phyloP scores from a whole-genome alignment of 2,888 invertebrate genomes.

The Deroplatys truncata region DNA sequence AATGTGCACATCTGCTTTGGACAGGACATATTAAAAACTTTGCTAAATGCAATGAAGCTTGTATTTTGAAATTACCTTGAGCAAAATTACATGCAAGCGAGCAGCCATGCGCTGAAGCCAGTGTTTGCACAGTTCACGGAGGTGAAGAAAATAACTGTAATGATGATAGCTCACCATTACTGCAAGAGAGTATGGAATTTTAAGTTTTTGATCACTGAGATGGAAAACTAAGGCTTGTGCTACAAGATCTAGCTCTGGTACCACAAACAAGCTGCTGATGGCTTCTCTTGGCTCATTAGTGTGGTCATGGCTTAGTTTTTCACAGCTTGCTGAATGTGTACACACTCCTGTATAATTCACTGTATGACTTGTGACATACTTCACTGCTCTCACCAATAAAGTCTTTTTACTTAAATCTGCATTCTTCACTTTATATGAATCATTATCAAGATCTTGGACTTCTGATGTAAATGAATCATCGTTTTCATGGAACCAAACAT shows the following conservation, averaged over 20 bases:
- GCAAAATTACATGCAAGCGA: conserved; percentile 1
- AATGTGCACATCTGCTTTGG: background rate
- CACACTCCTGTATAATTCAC: conserved; percentile 29
- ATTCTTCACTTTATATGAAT: background rate
- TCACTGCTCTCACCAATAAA: conserved; percentile 26
- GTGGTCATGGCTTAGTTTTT: background rate
- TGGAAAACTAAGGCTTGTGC: conserved; percentile 30
- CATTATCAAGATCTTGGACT: background rate
- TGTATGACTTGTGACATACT: conserved; percentile 33
- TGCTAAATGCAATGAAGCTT: background rate
- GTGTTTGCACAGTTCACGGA: conserved; percentile 25
- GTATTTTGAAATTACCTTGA: conserved; percentile 1
- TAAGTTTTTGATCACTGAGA: conserved; percentile 13
- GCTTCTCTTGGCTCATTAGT: background rate
- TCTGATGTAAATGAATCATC: background rate
- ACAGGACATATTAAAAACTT: background rate
- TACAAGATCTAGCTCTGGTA: conserved; percentile 32
- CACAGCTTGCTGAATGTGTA: background rate
- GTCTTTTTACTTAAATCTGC: background rate
- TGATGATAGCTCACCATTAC: conserved; percentile 27
- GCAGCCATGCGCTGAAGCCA: conserved; percentile 27
- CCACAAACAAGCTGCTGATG: conserved; percentile 30
- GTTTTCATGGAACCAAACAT: conserved; percentile 28
- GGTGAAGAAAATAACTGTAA: conserved; percentile 27
- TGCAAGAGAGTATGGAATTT: conserved; percentile 30